Conservation (phyloP, 2,113 vertebrate species). For the Plectropomus leopardus region DNA sequence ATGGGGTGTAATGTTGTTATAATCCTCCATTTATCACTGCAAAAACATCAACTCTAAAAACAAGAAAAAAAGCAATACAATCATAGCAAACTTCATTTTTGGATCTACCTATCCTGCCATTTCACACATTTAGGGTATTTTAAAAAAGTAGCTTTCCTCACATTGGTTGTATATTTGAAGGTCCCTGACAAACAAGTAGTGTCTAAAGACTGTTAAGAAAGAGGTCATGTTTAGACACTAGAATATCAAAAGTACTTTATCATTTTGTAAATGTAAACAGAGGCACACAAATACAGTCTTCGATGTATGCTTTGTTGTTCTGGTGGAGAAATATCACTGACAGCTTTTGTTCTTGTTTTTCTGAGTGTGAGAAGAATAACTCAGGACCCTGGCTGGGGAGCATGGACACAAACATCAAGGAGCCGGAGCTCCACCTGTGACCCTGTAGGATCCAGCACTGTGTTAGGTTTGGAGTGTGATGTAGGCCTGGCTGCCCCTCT, state of each 20-base stretch:
- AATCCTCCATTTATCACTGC: background rate
- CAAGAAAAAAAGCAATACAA: too few species aligned
- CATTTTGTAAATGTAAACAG: background rate
- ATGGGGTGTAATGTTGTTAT: background rate
- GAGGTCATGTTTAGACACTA: too few species aligned
- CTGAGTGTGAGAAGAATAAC: slow-evolving; percentile 59
- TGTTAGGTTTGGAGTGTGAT: slow-evolving; percentile 55
- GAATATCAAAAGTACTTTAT: background rate
- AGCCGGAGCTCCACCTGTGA: slow-evolving; percentile 64
- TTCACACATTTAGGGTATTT: too few species aligned
- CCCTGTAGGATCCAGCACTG: slow-evolving; percentile 56
- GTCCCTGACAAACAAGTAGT: background rate
- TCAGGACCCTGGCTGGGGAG: slow-evolving; percentile 62
- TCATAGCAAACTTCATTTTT: too few species aligned
- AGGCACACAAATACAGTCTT: background rate
- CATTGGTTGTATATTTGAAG: slow-evolving; percentile 2
- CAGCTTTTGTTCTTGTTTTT: slow-evolving; percentile 39
- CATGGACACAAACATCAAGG: slow-evolving; percentile 63
- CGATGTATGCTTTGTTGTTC: slow-evolving; percentile 32
- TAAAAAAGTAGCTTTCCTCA: background rate
- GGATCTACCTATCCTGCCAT: too few species aligned
- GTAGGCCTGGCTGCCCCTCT: slow-evolving; percentile 59
- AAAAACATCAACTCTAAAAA: too few species aligned
- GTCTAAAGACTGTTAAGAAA: background rate
- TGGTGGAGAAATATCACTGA: slow-evolving; percentile 21